These are phyloP conservation scores for Zhengitettix transpicula DNA, from an alignment of 2,888 invertebrate species.

Conservation along the genomic window DNA sequence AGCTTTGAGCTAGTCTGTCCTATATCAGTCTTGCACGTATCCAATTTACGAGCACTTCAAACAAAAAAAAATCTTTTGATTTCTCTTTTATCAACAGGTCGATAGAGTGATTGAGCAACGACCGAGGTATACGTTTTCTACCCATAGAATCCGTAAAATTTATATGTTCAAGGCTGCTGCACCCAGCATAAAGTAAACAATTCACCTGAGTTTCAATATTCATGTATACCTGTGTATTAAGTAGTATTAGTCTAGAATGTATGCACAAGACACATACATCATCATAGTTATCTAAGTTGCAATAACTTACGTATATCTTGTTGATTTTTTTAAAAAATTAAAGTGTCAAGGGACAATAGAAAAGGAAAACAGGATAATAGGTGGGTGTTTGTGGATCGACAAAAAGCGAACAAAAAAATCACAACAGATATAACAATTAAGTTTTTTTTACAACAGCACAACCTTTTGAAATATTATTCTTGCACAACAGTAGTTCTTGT, in stretches of 20 bases:
- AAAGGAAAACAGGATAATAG: background rate
- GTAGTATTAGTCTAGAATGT: constrained; percentile 1
- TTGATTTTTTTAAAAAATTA: constrained; percentile 4
- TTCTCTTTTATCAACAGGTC: too few species aligned
- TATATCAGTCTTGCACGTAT: too few species aligned
- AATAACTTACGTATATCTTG: constrained; percentile 30
- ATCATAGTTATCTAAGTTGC: constrained; percentile 19
- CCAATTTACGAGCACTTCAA: too few species aligned
- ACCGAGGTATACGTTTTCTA: too few species aligned
- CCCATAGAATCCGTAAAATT: too few species aligned
- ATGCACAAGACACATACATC: constrained; percentile 1
- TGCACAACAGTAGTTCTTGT: constrained; percentile 14
- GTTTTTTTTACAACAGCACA: constrained; percentile 30
- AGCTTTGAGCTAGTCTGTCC: too few species aligned
- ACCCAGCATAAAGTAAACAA: constrained; percentile 3
- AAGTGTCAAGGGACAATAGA: background rate
- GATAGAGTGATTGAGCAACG: too few species aligned
- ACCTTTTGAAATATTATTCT: constrained; percentile 27
- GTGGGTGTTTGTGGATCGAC: background rate
- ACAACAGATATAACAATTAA: constrained; percentile 32
- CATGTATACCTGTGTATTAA: constrained; percentile 26
- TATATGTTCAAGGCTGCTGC: background rate
- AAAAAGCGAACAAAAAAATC: constrained; percentile 25
- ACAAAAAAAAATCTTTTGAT: too few species aligned
- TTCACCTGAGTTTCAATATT: constrained; percentile 31